Evolutionary conservation across 2,113 vertebrate genomes (phyloP), one percentile per base, ranked within the genome.

Genomic region (Donacobius atricapilla): DNA sequence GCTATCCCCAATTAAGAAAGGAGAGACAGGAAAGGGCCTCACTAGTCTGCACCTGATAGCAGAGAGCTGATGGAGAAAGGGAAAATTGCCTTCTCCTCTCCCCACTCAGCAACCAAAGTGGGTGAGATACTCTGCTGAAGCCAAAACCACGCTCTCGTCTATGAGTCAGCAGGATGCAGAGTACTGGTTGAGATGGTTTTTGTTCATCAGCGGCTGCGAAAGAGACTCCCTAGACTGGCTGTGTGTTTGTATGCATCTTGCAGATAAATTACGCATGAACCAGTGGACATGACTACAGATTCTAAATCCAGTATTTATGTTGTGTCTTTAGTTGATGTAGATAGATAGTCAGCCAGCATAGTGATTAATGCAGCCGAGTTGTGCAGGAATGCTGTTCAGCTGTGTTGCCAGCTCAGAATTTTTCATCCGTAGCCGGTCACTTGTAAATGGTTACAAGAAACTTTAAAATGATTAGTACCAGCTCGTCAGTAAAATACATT

Each of bases 281-380:
- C 83, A 92, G 66, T 73, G 85, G 94, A 81, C 50, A 86, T 77
- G 86, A 88, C 71, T 92, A 44, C 58, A 93, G 82, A 84, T 91
- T 95, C 92, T 95, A 86, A 95, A 94, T 85, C 82, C 76, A 80
- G 90, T 90, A 77, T 95, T 96, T 96, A 90, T 91, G 60, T 95
- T 93, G 76, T 94, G 85, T 94, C 71, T 90, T 95, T 77, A 92
- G 76, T 92, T 93, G 87, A 80, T 90, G 71, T 64, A 58, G 71
- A 56, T 64, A 60, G 75, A 27, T 56, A 93, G 51, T 92, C 71
- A 83, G 66, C 85, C 87, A 96, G 88, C 85, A 81, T 82, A 77
- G 56, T 93, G 94, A 96, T 80, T 93, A 93, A 96, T 73, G 90
- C 57, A 64, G 51, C 8, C 1, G 66, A 83, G 66, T 63, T 77